Conservation (phyloP, 2,888 invertebrate species). For the Synergus japonicus region DNA sequence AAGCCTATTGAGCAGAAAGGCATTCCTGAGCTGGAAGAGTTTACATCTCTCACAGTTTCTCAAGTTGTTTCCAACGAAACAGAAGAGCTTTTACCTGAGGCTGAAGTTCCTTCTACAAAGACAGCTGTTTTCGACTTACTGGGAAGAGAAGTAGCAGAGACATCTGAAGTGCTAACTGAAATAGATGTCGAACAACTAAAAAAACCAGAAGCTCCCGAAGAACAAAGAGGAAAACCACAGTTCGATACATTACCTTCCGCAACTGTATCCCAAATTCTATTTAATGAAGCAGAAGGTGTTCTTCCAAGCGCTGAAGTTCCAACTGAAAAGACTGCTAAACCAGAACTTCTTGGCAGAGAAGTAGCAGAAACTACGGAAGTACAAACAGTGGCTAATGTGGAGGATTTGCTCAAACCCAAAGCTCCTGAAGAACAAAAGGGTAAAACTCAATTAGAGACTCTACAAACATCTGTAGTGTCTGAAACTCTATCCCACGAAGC, state of each 20-base stretch:
- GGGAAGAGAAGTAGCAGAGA: constrained; percentile 74
- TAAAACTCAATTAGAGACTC: constrained; percentile 53
- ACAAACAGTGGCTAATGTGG: constrained; percentile 64
- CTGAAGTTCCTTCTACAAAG: constrained; percentile 49
- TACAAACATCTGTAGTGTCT: constrained; percentile 58
- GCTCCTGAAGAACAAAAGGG: constrained; percentile 56
- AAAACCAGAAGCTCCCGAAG: constrained; percentile 51
- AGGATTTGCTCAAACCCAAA: constrained; percentile 57
- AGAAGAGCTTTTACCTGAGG: constrained; percentile 55
- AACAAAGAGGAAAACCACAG: constrained; percentile 50
- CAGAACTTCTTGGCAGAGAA: constrained; percentile 70
- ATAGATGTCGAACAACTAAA: constrained; percentile 58
- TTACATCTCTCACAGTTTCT: constrained; percentile 63
- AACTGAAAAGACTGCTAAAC: constrained; percentile 60
- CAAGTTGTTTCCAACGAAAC: constrained; percentile 61
- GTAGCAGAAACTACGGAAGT: constrained; percentile 70
- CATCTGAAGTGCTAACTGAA: constrained; percentile 63
- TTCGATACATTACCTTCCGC: constrained; percentile 60
- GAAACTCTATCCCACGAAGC: constrained; percentile 59
- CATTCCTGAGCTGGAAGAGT: constrained; percentile 62
- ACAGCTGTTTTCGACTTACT: constrained; percentile 62
- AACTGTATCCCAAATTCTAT: constrained; percentile 56
- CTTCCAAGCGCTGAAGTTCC: constrained; percentile 53
- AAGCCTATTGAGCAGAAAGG: constrained; percentile 62
- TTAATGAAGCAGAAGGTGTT: constrained; percentile 57